These are phyloP conservation scores for Glomeris maerens DNA, from an alignment of 1,140 invertebrate genomes.

Conservation along the genomic window DNA sequence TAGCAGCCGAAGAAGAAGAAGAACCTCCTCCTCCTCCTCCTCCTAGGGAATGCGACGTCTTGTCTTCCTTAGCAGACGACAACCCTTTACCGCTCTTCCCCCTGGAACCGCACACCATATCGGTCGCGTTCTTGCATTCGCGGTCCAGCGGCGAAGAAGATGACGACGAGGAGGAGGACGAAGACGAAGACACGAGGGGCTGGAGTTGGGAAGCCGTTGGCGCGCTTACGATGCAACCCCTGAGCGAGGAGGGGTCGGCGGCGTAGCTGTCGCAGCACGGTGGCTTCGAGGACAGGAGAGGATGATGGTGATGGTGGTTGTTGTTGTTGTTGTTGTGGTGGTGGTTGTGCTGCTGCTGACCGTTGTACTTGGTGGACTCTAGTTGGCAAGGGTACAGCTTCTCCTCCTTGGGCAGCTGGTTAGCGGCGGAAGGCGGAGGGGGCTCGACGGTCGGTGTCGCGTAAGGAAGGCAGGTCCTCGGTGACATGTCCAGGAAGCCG, in stretches of 20 bases:
- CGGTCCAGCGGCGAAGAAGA: too few relatives aligned
- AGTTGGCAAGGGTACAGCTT: slow-evolving; percentile 48
- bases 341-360: too few relatives aligned
- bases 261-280: slow-evolving; percentile 2
- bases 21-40: neutral
- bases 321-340: slow-evolving; percentile 6
- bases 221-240: slow-evolving; percentile 17
- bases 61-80: neutral
- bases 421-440: slow-evolving; percentile 30
- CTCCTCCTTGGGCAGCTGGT: slow-evolving; percentile 32
- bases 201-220: slow-evolving; percentile 14
- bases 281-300: too few relatives aligned
- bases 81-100: neutral
- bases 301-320: too few relatives aligned
- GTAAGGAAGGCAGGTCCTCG: slow-evolving; percentile 32
- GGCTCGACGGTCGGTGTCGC: slow-evolving; percentile 23
- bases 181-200: slow-evolving; percentile 12
- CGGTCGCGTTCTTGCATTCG: neutral
- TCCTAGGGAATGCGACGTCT: neutral
- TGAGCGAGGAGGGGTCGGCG: slow-evolving; percentile 9
- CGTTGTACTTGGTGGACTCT: slow-evolving; percentile 17
- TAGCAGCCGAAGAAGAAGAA: slow-evolving; percentile 4
- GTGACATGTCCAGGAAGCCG: slow-evolving; percentile 54
- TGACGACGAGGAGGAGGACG: too few relatives aligned
- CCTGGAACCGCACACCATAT: neutral